A percentile compares a stretch with the other conserved stretches of the same genome.
Conservation (phyloP, 2,888 invertebrate genomes). For the Rhamnusium bicolor region DNA sequence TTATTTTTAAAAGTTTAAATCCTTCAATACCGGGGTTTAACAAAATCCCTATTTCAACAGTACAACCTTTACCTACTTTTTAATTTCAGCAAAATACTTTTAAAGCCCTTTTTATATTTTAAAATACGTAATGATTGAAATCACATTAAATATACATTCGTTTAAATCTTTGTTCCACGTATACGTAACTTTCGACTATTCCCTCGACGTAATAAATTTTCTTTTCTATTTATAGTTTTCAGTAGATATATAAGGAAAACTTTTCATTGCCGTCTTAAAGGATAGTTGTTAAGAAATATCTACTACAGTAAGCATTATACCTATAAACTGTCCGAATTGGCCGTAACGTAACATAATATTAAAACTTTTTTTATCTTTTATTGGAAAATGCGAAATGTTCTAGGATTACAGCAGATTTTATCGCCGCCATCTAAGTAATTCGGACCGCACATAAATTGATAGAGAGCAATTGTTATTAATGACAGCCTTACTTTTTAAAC, state of each 20-base stretch:
- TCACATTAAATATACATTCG: not conserved
- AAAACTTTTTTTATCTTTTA: constrained; percentile 60
- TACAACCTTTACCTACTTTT: not conserved
- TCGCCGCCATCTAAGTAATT: constrained; percentile 65
- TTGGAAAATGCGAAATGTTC: constrained; percentile 54
- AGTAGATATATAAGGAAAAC: constrained; percentile 9
- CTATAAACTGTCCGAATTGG: constrained; percentile 29
- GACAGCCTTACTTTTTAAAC: constrained; percentile 70
- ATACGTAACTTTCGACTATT: not conserved
- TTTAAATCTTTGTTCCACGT: not conserved
- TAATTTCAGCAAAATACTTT: not conserved
- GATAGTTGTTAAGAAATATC: constrained; percentile 16
- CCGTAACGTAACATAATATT: constrained; percentile 53
- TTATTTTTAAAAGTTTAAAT: not conserved
- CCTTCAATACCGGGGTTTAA: not conserved
- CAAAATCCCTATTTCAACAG: not conserved
- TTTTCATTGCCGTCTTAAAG: constrained; percentile 26
- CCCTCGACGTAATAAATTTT: not conserved
- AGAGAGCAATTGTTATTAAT: constrained; percentile 69
- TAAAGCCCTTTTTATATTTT: not conserved
- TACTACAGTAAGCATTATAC: constrained; percentile 15
- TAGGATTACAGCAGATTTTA: constrained; percentile 58
- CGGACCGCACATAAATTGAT: constrained; percentile 68
- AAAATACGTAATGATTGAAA: not conserved
- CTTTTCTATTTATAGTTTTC: constrained; percentile 17